Evolutionary conservation across 2,888 invertebrate genomes (phyloP), one percentile per base, ranked within the genome.

Genomic region (Suillia variegata): DNA sequence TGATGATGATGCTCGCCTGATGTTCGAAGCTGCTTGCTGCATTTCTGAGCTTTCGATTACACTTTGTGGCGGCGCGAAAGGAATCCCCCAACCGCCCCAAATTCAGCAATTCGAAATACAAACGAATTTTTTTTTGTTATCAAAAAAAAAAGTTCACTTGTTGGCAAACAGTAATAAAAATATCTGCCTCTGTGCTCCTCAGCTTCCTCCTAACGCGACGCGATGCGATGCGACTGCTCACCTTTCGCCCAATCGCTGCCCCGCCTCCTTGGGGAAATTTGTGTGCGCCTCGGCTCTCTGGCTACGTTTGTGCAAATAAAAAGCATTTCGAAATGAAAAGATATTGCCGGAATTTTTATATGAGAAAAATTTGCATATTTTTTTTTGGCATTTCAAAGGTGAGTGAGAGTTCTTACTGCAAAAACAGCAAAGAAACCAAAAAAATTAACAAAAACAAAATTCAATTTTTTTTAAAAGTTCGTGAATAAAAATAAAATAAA

Each of bases 281-380:
- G 18, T 45, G 45, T n/a, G 38, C n/a, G 38, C 45, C 18, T 13
- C 45, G 18, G 18, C 45, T 18, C 18, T 45, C n/a, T n/a, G n/a
- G n/a, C n/a, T n/a, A n/a, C 13, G 45, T 13, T 20, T 20, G 17
- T 20, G 45, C 45, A 45, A 45, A 45, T 18, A 45, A 20, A 45
- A 45, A 17, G 20, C 45, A 45, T 45, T 45, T 45, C 45, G 45
- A 45, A 45, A 45, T 45, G 45, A 45, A 45, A 45, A 45, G 45
- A 20, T 18, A 45, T 45, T 20, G 45, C 45, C 17, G 45, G 45
- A 45, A 45, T 45, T 45, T 45, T 45, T 45, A 45, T 45, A 45
- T 45, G 45, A 45, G 18, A 3, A 20, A 45, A 45, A 45, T 45
- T 45, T 45, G 45, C 45, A 45, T 45, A 45, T 45, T 45, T 45